A percentile compares a stretch with the other conserved stretches of the same genome.
Evolutionary conservation across 2,888 invertebrate genomes (phyloP).

Genomic region (Thera obeliscata): DNA sequence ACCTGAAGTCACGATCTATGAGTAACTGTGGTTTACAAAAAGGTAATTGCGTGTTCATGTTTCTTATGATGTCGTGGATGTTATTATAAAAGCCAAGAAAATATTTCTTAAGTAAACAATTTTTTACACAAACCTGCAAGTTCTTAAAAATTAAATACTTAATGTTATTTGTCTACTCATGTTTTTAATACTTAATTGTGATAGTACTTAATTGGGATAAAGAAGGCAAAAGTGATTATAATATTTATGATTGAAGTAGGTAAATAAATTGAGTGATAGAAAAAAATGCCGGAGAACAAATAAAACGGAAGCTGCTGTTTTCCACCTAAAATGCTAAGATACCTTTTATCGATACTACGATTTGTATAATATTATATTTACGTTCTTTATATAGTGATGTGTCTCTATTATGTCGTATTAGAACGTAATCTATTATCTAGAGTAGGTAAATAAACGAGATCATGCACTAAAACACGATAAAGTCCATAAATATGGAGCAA

Average conservation of each 20-base stretch:
- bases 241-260: too few species aligned
- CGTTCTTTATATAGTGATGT: neutral
- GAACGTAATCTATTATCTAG: conserved; percentile 21
- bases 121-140: too few species aligned
- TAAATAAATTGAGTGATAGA: too few species aligned
- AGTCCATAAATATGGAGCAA: conserved; percentile 40
- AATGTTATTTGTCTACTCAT: too few species aligned
- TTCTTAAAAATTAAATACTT: too few species aligned
- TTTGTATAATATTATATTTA: neutral
- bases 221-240: too few species aligned
- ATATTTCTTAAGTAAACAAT: neutral
- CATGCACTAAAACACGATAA: conserved; percentile 41
- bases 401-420: neutral
- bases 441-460: conserved; percentile 22
- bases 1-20: conserved; percentile 24
- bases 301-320: too few species aligned
- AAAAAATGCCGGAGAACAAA: too few species aligned
- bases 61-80: neutral
- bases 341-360: too few species aligned
- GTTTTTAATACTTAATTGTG: too few species aligned
- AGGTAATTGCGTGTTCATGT: conserved; percentile 6
- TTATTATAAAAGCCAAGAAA: neutral
- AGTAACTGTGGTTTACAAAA: conserved; percentile 19
- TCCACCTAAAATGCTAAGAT: too few species aligned
- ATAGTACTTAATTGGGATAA: too few species aligned